Base-by-base conservation (phyloP, 2,888 invertebrate species). In the Dromius quadrimaculatus region DNA sequence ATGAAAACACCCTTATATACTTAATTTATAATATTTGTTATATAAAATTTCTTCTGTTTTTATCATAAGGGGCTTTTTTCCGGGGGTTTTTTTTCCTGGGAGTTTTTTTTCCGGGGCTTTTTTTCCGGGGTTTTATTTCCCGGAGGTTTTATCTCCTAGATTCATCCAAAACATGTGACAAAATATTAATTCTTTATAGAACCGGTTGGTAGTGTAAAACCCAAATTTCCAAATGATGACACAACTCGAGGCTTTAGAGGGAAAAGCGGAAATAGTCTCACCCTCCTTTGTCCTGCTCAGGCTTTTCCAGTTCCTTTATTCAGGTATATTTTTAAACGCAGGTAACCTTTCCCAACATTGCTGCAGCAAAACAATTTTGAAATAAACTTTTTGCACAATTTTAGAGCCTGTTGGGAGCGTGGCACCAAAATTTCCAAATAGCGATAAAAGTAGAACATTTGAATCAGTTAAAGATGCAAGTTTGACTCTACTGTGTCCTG, bases 401-500 rank as follows among this genome's bases (percentile, higher is more conserved):
- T 11, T 85, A 89, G 88, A 88, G 81, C 88, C 88, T 71, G 86
- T 88, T 76, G 88, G 88, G 75, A 85, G 86, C 76, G 87, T 88
- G 72, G 81, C 86, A 75, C 89, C 89, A 74, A 88, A 89, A 76
- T 88, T 91, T 81, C 89, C 89, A 71, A 87, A 87, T 75, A 87
- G 88, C 76, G 90, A 89, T 77, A 86, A 88, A 73, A 87, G 57
- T 34, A 11, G 57, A 17, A 57, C 57, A 11, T 57, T 57, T 17
- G 57, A 57, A 57, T 13, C 17, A 3, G 57, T 32, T 13, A 57
- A 57, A 32, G 34, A 57, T 13, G 15, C 3, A 78, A 86, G 87
- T 78, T 84, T 92, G 80, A 89, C 89, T 57, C 81, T 91, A 75
- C 85, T 91, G 79, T 92, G 92, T 81, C 91, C 90, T 81, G 90